Percentiles rank a stretch among this genome's conserved stretches.
These are phyloP conservation scores for Noctua pronuba DNA, from an alignment of 2,888 invertebrate species.

Conservation along the genomic window DNA sequence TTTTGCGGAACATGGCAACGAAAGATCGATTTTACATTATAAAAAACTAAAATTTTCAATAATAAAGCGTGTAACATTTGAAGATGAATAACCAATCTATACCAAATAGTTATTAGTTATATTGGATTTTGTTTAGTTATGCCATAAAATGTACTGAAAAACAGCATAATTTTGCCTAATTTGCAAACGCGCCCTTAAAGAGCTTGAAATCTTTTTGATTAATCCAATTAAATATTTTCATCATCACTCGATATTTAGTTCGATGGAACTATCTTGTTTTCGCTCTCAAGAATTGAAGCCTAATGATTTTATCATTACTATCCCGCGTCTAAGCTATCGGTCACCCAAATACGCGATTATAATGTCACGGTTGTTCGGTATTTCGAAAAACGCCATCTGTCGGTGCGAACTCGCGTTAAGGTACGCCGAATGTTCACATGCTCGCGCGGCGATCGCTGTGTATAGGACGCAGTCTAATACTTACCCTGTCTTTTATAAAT, in stretches of 20 bases:
- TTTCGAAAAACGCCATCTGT: neutral
- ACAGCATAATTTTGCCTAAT: no score
- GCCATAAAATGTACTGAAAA: no score
- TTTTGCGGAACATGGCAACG: no score
- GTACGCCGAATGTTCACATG: rapidly evolving
- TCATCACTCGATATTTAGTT: neutral
- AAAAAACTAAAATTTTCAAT: no score
- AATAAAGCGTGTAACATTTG: no score
- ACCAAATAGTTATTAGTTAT: no score
- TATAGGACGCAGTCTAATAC: neutral
- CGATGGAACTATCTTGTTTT: neutral
- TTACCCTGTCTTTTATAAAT: neutral
- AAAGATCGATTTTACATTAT: no score
- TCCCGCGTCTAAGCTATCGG: neutral
- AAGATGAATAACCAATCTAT: no score
- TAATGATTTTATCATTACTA: conserved; percentile 7
- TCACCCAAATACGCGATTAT: neutral
- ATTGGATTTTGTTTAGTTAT: no score
- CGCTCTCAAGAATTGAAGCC: neutral
- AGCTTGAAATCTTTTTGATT: neutral
- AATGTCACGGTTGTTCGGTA: neutral
- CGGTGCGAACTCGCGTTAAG: neutral
- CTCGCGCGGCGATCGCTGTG: neutral
- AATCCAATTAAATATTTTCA: neutral
- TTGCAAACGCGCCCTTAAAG: no score